Evolutionary conservation across 2,797 vertebrate genomes (phyloP), one percentile per base, ranked within the genome.

Genomic region (Sternarchorhynchus goeldii): DNA sequence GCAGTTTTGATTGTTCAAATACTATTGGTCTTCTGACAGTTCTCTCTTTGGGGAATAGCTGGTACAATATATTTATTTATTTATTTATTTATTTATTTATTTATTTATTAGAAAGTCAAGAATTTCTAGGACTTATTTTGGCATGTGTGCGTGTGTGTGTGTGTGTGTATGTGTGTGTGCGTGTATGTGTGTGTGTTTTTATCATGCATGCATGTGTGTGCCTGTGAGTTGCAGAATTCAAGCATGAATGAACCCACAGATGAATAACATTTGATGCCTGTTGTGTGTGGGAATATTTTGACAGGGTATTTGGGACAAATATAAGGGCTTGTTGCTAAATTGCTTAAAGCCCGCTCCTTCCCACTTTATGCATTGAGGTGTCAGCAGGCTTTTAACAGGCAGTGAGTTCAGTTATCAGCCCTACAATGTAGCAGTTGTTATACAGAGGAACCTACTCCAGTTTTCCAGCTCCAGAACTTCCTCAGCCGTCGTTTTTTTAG

Each of bases 361-460:
- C 67, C 45, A 82, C 83, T 81, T 83, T 53, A 76, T 83, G 79
- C 60, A 59, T 36, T 25, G 57, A 66, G 71, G 12, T 82, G 50
- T 53, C 64, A 16, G 56, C 79, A 83, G 77, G 83, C 81, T 84
- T 84, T 83, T 83, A 77, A 86, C 66, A 77, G 62, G 62, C 31
- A 20, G 36, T 73, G 71, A 53, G 60, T 72, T 50, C 73, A 75
- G 36, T 82, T 67, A 77, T 82, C 67, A 66, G 60, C 60, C 36
- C 45, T 69, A 65, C 58, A 69, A 62, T 59, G 73, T 16, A 29
- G 41, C 53, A 18, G 6, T 45, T 50, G 14, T 69, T 60, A 53
- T 78, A 56, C 68, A 58, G 31, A 56, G 60, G 45, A 76, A 21
- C 45, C n/a, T 70, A 58, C 63, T 77, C 53, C 75, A 62, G 32